A percentile compares a stretch with the other conserved stretches of the same genome.
Conservation (phyloP, 2,797 vertebrate species). For the Halcyon badia region DNA sequence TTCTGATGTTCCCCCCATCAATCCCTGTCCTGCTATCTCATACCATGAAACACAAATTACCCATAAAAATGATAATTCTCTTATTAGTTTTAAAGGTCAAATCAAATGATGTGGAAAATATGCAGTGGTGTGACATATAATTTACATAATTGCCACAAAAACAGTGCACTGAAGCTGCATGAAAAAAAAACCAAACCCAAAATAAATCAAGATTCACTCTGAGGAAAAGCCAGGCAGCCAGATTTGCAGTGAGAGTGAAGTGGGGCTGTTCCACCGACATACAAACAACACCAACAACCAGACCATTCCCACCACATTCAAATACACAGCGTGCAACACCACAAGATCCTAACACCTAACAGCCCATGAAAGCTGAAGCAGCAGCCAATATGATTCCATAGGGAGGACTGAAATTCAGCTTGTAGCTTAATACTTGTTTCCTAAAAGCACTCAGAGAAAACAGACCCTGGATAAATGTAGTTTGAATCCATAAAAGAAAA, state of each 20-base stretch:
- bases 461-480: rapidly evolving
- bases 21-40: conserved; percentile 4
- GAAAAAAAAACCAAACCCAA: background rate
- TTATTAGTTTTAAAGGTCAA: conserved; percentile 72
- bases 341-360: background rate
- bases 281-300: rapidly evolving
- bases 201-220: background rate
- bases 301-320: background rate
- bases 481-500: background rate
- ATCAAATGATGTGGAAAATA: conserved; percentile 64
- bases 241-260: background rate
- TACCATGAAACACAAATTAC: conserved; percentile 54
- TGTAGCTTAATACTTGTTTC: background rate
- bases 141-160: conserved; percentile 67
- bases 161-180: background rate
- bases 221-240: background rate
- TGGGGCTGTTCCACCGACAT: background rate
- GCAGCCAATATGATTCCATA: rapidly evolving
- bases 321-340: background rate
- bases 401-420: background rate
- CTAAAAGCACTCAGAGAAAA: background rate
- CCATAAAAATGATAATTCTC: conserved; percentile 66
- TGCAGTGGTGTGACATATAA: conserved; percentile 25
- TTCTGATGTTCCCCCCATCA: background rate
- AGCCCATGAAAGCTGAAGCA: background rate